Percentiles rank a stretch among this genome's conserved stretches.
phyloP scores from a whole-genome alignment of 2,888 invertebrate genomes.

The Netelia fuscicornis region DNA sequence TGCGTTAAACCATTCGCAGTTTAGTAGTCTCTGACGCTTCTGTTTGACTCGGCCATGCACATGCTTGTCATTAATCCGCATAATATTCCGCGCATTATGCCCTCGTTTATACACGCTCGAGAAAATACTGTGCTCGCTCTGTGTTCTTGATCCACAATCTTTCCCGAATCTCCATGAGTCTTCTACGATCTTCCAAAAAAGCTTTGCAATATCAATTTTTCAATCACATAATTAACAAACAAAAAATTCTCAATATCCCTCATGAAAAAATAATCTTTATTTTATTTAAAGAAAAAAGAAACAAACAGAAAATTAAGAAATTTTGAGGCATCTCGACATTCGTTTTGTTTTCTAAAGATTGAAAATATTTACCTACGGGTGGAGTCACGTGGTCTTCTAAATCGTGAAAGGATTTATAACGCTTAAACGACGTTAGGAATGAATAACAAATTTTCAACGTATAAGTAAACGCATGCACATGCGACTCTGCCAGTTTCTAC shows the following conservation, averaged over 20 bases:
- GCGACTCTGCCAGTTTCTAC: background rate
- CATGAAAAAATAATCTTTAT: no score
- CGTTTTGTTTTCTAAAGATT: no score
- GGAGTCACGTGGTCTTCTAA: no score
- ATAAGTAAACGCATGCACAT: background rate
- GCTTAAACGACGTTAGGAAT: no score
- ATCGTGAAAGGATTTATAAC: no score
- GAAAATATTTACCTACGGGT: background rate
- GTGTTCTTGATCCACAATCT: constrained; percentile 5
- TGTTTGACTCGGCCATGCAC: constrained; percentile 6
- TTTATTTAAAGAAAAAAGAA: no score
- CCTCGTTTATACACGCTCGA: constrained; percentile 55
- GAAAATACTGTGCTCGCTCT: constrained; percentile 37
- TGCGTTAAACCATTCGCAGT: constrained; percentile 2
- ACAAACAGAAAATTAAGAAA: no score
- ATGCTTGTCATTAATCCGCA: constrained; percentile 64
- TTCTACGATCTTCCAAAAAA: constrained; percentile 13
- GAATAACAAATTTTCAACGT: background rate
- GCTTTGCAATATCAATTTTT: no score
- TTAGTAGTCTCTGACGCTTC: background rate
- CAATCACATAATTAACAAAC: no score
- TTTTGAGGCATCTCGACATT: no score
- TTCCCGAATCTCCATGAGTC: background rate
- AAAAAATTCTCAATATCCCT: no score
- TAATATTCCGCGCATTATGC: constrained; percentile 58